Evolutionary conservation across 1,140 invertebrate species (phyloP), one percentile per base, ranked within the genome.

Genomic region (Amyelois transitella): DNA sequence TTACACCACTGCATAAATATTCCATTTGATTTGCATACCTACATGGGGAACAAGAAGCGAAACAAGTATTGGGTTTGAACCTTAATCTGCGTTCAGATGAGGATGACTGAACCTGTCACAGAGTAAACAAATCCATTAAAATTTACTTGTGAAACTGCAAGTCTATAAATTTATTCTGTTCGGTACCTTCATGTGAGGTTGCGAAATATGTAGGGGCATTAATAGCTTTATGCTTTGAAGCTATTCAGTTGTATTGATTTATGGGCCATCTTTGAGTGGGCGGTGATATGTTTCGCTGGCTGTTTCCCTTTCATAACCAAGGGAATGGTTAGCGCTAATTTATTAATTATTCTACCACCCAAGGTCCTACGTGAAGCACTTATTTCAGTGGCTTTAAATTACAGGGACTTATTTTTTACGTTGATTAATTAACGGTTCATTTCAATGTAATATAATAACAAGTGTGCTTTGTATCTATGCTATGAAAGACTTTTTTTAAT

Each of bases 1-100:
- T 76, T 76, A 73, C 63, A 45, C 28, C 62, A 49, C 55, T 75
- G 67, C 65, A 82, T 80, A 78, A 78, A 77, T 77, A 73, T 79
- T 59, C 60, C 70, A 79, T 83, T 77, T 72, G 61, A 66, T 73
- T 72, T 66, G 64, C 70, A 72, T 79, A 69, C 64, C n/a, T n/a
- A n/a, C n/a, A 66, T 69, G 61, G 55, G 59, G 53, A 65, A 51
- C 51, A 51, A 43, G 59, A 51, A 65, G 49, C 51, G 53, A 45
- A 64, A 74, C 56, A 61, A 43, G 57, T 64, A 69, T 64, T 59
- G 57, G 61, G 51, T 55, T 24, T 49, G 53, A 56, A 62, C 53
- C 44, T 67, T 64, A 32, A 56, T 57, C 55, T 51, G 24, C 32
- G 50, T 54, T 47, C 53, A 62, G 18, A 64, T 50, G 21, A 58